phyloP scores from a whole-genome alignment of 2,113 vertebrate genomes.

The Nestor notabilis region DNA sequence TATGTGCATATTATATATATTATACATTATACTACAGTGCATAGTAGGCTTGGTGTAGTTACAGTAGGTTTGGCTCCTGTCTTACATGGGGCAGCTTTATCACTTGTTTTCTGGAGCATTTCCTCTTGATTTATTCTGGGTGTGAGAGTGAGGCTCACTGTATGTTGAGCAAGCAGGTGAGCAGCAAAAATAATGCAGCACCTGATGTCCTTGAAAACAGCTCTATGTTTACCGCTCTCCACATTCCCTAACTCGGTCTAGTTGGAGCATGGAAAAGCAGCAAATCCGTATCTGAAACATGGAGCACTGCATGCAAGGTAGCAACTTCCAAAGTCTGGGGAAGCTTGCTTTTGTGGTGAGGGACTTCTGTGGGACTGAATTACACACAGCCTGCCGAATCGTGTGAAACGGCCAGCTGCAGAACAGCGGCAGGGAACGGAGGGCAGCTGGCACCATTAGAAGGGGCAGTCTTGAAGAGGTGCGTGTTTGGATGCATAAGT shows the following conservation, averaged over 20 bases:
- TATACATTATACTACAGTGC: background rate
- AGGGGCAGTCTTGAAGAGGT: background rate
- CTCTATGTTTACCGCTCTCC: background rate
- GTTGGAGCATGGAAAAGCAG: background rate
- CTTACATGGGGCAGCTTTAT: background rate
- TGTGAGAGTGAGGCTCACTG: background rate
- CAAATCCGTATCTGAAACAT: accelerated
- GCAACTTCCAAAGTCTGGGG: background rate
- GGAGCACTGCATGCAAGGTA: background rate
- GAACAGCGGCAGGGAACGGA: accelerated
- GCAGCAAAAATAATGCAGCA: background rate
- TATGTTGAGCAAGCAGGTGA: background rate
- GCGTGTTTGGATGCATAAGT: background rate
- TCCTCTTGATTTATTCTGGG: background rate
- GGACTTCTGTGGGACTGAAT: background rate
- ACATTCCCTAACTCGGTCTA: accelerated
- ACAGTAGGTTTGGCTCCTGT: background rate
- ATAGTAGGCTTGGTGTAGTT: background rate
- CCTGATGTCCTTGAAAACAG: background rate
- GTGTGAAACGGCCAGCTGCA: background rate
- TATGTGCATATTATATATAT: background rate
- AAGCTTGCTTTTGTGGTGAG: background rate
- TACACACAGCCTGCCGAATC: background rate
- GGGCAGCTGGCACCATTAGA: background rate
- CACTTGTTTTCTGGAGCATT: background rate